These are phyloP conservation scores for Vidua chalybeata DNA, from an alignment of 2,113 vertebrate genomes.

Conservation along the genomic window DNA sequence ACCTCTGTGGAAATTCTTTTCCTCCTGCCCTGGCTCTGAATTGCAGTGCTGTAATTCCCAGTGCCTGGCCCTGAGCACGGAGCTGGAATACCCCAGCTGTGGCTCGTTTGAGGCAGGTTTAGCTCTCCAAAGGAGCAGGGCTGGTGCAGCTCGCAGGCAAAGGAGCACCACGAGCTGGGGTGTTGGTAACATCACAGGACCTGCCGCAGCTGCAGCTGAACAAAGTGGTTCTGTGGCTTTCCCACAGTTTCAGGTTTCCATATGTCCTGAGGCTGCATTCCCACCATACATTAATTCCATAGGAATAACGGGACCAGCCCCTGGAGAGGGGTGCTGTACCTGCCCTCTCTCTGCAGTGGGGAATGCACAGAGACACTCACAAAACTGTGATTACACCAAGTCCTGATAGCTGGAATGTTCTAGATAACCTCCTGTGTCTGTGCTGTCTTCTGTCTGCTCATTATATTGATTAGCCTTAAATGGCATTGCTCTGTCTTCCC, in stretches of 20 bases:
- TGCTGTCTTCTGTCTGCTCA: not conserved
- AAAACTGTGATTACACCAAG: not conserved
- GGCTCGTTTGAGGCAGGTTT: not conserved
- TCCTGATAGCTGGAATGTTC: not conserved
- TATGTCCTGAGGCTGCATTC: not conserved
- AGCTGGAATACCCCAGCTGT: not conserved
- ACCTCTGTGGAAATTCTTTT: not conserved
- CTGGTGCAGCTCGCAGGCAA: not conserved
- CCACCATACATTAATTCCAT: fast-evolving
- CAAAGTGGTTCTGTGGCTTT: not conserved
- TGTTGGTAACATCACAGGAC: fast-evolving
- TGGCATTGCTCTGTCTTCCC: not conserved
- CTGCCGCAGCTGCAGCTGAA: not conserved
- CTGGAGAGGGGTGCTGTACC: fast-evolving
- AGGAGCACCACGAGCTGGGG: not conserved
- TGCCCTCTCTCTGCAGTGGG: not conserved
- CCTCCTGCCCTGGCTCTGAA: not conserved
- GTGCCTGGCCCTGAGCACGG: not conserved
- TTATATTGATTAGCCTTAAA: not conserved
- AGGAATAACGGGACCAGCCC: not conserved
- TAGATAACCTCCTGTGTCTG: not conserved
- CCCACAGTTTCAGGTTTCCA: not conserved
- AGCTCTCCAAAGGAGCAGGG: not conserved
- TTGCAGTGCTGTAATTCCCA: not conserved
- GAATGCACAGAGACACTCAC: not conserved